Base-by-base conservation (phyloP, 2,797 vertebrate species). In the Mionectes olivaceus region DNA sequence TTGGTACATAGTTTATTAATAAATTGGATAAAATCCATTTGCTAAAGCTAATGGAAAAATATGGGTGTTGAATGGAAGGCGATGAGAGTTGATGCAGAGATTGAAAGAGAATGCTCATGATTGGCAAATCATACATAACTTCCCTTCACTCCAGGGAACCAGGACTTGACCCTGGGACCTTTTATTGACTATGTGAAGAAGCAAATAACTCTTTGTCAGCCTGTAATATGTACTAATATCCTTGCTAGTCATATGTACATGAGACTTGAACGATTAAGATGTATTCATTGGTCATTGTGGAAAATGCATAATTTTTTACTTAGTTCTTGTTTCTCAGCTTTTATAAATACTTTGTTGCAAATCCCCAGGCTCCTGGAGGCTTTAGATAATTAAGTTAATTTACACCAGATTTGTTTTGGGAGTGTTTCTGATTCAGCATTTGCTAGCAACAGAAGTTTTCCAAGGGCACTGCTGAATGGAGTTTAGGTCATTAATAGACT, bases 391-490 rank as follows among this genome's bases (percentile, higher is more conserved):
- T 93, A 89, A 87, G 50, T 87, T 85, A 93, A 95, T 97, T 96
- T 92, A 57, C 47, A 89, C 46, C 91, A 96, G 94, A 93, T 96
- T 96, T 97, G 86, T 97, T 97, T 97, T 82, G 91, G 41, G 85
- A 95, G 53, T 76, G 46, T 96, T 95, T 96, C 89, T 90, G 85
- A 88, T 93, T 96, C 88, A 89, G 93, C 95, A 94, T 96, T 97
- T 96, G 95, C 83, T 85, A 78, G 84, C 70, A 94, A 94, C 93
- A 94, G 96, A 96, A 95, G 88, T 95, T 96, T 96, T 96, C 78
- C 96, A 96, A 97, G 97, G 97, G 70, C 95, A 97, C 73, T 82
- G 46, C 93, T 85, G 91, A 61, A 22, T 35, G 10, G 67, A 94
- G 55, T 59, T 96, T 77, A 89, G 94, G 95, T 94, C 90, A 87